Percentiles rank a stretch among this genome's conserved stretches.
Evolutionary conservation across 2,797 vertebrate genomes (phyloP).

Genomic region (Pseudomugil gertrudae): DNA sequence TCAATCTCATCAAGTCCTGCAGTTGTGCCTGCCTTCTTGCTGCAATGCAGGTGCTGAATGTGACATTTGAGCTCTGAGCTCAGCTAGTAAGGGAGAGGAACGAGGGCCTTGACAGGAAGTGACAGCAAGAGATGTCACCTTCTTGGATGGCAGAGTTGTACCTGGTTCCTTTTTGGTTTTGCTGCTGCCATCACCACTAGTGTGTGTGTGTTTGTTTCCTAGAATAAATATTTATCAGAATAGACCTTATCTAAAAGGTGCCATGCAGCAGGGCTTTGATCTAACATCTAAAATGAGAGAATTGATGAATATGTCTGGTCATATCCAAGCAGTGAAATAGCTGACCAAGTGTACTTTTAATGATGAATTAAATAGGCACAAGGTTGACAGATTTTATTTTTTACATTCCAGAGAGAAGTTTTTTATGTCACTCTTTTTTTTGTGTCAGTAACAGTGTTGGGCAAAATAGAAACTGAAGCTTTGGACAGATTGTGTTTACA

Average conservation of each 20-base stretch:
- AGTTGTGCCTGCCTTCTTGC: conserved; percentile 64
- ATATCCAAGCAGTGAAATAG: background rate
- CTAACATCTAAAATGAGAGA: background rate
- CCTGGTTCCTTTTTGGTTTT: conserved; percentile 31
- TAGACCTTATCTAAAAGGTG: background rate
- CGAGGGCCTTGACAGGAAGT: conserved; percentile 58
- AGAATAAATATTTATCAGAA: background rate
- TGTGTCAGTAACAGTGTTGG: conserved; percentile 48
- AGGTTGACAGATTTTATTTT: background rate
- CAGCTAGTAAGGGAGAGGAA: conserved; percentile 51
- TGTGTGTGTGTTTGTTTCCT: background rate
- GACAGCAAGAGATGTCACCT: conserved; percentile 57
- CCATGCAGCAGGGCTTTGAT: conserved; percentile 5
- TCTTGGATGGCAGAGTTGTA: conserved; percentile 36
- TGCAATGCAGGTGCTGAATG: conserved; percentile 80
- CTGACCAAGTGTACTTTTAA: conserved; percentile 3
- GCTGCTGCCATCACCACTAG: background rate
- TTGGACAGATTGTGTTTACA: conserved; percentile 71
- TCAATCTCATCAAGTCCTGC: conserved; percentile 54
- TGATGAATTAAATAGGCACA: background rate
- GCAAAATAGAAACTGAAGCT: conserved; percentile 55
- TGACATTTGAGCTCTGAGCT: conserved; percentile 69
- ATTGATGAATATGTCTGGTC: background rate
- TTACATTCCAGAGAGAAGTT: conserved; percentile 5
- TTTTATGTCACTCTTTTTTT: conserved; percentile 33